Evolutionary conservation across 2,797 vertebrate species (phyloP).

Genomic region (Poeciliopsis presidionis): DNA sequence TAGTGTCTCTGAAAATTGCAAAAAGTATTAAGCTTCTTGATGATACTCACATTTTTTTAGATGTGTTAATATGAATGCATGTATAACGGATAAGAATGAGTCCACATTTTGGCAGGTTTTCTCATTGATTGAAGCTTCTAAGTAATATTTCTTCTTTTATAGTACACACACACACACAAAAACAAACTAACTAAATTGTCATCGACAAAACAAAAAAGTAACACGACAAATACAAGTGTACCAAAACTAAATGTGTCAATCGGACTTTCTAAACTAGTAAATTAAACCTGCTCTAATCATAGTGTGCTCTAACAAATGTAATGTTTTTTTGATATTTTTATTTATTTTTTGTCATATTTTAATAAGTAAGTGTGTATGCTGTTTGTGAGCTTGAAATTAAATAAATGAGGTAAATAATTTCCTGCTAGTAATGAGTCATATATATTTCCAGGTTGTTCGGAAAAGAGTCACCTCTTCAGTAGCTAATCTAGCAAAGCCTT

Average conservation of each 20-base stretch:
- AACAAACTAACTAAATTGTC: background rate
- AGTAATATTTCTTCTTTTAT: background rate
- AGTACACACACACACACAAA: background rate
- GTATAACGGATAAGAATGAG: background rate
- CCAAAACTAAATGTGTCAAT: background rate
- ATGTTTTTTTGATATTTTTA: background rate
- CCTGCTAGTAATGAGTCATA: background rate
- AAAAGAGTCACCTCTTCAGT: background rate
- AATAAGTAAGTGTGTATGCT: background rate
- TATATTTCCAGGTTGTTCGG: background rate
- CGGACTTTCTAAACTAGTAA: background rate
- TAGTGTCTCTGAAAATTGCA: background rate
- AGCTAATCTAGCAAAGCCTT: background rate
- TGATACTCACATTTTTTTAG: background rate
- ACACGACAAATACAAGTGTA: background rate
- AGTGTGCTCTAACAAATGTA: background rate
- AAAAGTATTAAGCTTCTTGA: background rate
- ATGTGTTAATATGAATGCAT: background rate
- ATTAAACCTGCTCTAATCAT: background rate
- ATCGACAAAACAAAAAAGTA: background rate
- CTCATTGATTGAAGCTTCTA: background rate
- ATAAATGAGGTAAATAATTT: background rate
- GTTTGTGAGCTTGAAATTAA: background rate
- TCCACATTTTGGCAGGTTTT: background rate
- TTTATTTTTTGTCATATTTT: background rate